phyloP scores from a whole-genome alignment of 1,140 invertebrate genomes.

The Drosophila nigrodunni region DNA sequence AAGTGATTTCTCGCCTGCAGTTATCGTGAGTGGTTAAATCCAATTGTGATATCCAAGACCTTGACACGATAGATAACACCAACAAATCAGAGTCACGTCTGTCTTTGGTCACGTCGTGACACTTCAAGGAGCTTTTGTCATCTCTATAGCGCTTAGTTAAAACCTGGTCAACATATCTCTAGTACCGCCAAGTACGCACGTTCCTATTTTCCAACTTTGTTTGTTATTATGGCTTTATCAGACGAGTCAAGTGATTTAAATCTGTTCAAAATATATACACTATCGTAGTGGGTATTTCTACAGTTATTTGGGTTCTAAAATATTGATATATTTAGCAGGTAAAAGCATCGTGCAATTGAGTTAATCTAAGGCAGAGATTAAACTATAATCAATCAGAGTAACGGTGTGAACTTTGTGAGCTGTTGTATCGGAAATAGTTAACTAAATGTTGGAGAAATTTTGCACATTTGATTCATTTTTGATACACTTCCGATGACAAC shows the following conservation, averaged over 20 bases:
- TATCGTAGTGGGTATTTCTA: too few relatives aligned
- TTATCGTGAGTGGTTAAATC: conserved; percentile 14
- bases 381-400: too few relatives aligned
- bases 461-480: too few relatives aligned
- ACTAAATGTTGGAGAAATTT: too few relatives aligned
- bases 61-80: conserved; percentile 18
- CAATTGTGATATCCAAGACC: conserved; percentile 11
- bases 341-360: too few relatives aligned
- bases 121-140: conserved; percentile 28
- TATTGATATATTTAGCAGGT: too few relatives aligned
- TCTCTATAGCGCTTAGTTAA: conserved; percentile 15
- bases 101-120: conserved; percentile 24
- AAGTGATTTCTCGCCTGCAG: not conserved
- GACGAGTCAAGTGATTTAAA: conserved; percentile 2
- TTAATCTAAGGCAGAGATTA: too few relatives aligned
- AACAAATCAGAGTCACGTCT: not conserved
- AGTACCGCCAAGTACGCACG: conserved; percentile 7
- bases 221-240: conserved; percentile 39
- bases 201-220: conserved; percentile 21
- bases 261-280: too few relatives aligned
- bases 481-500: not conserved
- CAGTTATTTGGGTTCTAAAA: too few relatives aligned
- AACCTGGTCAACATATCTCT: not conserved
- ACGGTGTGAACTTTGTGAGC: too few relatives aligned
- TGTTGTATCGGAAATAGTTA: too few relatives aligned